phyloP scores from a whole-genome alignment of 1,140 invertebrate genomes.

The Papilio xuthus region DNA sequence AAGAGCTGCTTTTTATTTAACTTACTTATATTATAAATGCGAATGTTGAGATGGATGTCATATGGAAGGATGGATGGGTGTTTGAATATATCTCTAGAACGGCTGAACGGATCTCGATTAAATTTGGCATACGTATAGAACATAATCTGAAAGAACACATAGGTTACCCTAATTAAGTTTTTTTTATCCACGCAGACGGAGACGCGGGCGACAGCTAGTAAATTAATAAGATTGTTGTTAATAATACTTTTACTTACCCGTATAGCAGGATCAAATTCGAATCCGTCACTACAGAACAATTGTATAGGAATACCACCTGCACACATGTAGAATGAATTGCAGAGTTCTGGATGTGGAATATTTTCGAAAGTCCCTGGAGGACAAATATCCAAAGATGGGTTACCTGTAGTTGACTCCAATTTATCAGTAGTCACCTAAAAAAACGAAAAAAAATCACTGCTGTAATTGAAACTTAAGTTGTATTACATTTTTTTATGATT shows the following conservation, averaged over 20 bases:
- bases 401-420: not conserved
- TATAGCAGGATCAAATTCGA: not conserved
- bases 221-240: not conserved
- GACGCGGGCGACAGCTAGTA: no score
- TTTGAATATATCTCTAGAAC: no score
- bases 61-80: no score
- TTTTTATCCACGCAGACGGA: no score
- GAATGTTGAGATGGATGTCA: no score
- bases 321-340: slow-evolving; percentile 44
- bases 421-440: not conserved
- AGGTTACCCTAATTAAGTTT: no score
- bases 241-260: not conserved
- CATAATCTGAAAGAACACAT: no score
- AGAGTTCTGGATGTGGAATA: slow-evolving; percentile 42
- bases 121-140: no score
- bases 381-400: not conserved
- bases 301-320: slow-evolving; percentile 36
- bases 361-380: slow-evolving; percentile 31
- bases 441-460: not conserved
- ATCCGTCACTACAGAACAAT: slow-evolving; percentile 36
- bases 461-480: not conserved
- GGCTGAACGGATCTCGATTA: no score
- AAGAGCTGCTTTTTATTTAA: no score
- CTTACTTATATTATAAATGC: no score
- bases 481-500: not conserved